Conservation (phyloP, 2,797 vertebrate species). For the Australoheros facetus region DNA sequence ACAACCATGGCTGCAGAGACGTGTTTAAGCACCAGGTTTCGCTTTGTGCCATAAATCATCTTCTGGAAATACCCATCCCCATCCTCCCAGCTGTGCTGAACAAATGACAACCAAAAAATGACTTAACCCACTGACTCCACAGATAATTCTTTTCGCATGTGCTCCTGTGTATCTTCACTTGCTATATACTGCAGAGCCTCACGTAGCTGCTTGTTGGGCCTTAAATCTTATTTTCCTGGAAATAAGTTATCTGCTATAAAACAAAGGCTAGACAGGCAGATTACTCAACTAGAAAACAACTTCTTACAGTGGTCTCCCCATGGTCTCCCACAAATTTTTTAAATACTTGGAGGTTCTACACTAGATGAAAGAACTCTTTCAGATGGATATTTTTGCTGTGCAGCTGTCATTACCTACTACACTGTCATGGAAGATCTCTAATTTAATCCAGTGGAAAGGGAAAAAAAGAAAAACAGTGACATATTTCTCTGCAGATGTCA, state of each 20-base stretch:
- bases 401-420: slow-evolving; percentile 39
- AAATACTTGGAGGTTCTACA: slow-evolving; percentile 13
- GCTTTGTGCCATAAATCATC: slow-evolving; percentile 44
- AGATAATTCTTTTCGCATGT: slow-evolving; percentile 59
- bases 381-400: slow-evolving; percentile 21
- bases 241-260: slow-evolving; percentile 23
- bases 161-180: slow-evolving; percentile 26
- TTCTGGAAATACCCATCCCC: slow-evolving; percentile 41
- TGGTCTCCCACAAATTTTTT: not conserved
- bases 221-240: slow-evolving; percentile 39
- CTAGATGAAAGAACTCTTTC: slow-evolving; percentile 23
- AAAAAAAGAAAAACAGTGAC: slow-evolving; percentile 18
- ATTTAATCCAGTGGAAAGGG: slow-evolving; percentile 41
- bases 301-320: not conserved
- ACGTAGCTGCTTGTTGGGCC: not conserved
- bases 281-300: slow-evolving; percentile 6
- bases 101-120: slow-evolving; percentile 48
- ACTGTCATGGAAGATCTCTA: slow-evolving; percentile 44
- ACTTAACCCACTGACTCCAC: slow-evolving; percentile 56
- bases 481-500: slow-evolving; percentile 60
- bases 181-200: not conserved
- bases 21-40: slow-evolving; percentile 34
- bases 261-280: not conserved
- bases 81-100: slow-evolving; percentile 53
- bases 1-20: not conserved